Evolutionary conservation across 2,888 invertebrate species (phyloP).

Genomic region (Synergus gifuensis): DNA sequence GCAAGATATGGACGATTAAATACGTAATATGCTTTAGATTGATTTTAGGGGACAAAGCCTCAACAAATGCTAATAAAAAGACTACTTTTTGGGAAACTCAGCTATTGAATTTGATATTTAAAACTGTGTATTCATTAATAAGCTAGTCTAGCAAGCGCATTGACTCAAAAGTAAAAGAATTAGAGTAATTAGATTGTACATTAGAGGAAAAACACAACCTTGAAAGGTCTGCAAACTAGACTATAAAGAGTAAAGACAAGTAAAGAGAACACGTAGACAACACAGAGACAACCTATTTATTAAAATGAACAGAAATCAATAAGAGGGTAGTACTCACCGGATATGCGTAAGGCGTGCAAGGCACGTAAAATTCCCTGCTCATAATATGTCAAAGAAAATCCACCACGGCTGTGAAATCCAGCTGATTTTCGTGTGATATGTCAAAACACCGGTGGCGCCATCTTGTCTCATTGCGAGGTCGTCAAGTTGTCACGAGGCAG

Average conservation of each 20-base stretch:
- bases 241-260: conserved; percentile 5
- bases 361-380: conserved; percentile 77
- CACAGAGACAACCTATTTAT: neutral
- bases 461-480: conserved; percentile 66
- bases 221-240: conserved; percentile 14
- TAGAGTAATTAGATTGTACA: neutral
- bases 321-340: conserved; percentile 67
- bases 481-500: conserved; percentile 72
- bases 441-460: conserved; percentile 75
- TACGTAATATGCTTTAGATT: neutral
- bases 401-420: conserved; percentile 65
- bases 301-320: conserved; percentile 33
- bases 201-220: conserved; percentile 32
- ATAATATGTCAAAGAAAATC: conserved; percentile 65
- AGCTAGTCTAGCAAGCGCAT: neutral
- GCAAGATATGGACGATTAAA: too few species aligned
- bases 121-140: neutral
- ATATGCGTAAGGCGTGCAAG: conserved; percentile 75
- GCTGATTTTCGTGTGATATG: conserved; percentile 69
- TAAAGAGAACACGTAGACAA: conserved; percentile 8
- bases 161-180: neutral
- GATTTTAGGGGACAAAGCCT: neutral
- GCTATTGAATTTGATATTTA: neutral
- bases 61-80: neutral
- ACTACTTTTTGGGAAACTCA: neutral